phyloP scores from a whole-genome alignment of 1,140 invertebrate species.

The Lepidostoma basale region DNA sequence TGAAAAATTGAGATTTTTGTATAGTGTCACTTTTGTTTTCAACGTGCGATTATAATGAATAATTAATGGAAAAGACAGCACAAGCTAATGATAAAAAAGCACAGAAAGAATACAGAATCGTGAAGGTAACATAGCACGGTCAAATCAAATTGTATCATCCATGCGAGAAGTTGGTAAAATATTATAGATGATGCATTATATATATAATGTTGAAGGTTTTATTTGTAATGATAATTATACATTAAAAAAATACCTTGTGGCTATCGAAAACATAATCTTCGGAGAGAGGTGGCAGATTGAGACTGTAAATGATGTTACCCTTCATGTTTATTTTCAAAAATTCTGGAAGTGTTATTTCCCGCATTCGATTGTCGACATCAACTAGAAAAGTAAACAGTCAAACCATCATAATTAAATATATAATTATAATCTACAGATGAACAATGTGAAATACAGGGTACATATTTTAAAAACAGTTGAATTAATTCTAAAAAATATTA shows the following conservation, averaged over 20 bases:
- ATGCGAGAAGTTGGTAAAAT: no score
- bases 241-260: slow-evolving; percentile 58
- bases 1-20: no score
- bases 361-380: slow-evolving; percentile 7
- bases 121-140: no score
- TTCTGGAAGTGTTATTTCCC: slow-evolving; percentile 32
- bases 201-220: no score
- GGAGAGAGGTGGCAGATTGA: slow-evolving; percentile 51
- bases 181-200: no score
- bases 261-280: slow-evolving; percentile 50
- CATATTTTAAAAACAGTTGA: not conserved
- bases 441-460: not conserved
- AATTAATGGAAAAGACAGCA: no score
- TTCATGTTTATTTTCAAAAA: slow-evolving; percentile 52
- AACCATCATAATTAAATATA: not conserved
- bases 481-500: not conserved
- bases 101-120: no score
- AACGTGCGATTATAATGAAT: no score
- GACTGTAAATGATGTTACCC: slow-evolving; percentile 50
- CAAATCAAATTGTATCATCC: no score
- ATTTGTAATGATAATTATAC: no score
- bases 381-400: slow-evolving; percentile 12
- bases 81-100: no score
- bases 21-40: no score
- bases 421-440: not conserved